Conservation (phyloP, 1,140 invertebrate genomes). For the Temnothorax longispinosus region DNA sequence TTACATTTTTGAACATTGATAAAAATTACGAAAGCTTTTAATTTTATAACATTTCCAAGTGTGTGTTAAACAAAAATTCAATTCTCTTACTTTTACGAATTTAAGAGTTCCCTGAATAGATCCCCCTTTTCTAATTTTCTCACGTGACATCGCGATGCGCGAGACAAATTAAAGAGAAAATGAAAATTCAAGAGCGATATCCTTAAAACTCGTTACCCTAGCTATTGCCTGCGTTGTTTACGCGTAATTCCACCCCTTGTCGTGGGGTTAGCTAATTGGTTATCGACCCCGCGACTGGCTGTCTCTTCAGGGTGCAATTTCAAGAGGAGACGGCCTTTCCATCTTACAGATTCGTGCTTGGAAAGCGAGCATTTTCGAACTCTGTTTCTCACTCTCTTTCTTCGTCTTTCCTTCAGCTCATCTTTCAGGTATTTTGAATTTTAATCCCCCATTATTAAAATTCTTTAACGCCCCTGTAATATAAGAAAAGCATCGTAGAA, state of each 20-base stretch:
- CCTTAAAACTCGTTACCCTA: constrained; percentile 69
- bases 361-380: constrained; percentile 18
- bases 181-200: constrained; percentile 53
- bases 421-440: constrained; percentile 43
- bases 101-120: background rate
- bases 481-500: background rate
- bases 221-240: constrained; percentile 68
- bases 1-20: background rate
- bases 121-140: background rate
- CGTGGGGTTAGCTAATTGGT: constrained; percentile 71
- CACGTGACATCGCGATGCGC: constrained; percentile 14
- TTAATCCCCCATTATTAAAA: constrained; percentile 43
- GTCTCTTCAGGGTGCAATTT: constrained; percentile 65
- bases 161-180: constrained; percentile 58
- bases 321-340: constrained; percentile 19
- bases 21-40: background rate
- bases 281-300: constrained; percentile 63
- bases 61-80: background rate
- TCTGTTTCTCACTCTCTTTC: background rate
- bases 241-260: constrained; percentile 70
- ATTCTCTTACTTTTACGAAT: constrained; percentile 4
- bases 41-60: background rate
- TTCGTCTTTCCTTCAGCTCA: background rate
- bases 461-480: background rate
- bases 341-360: background rate